phyloP scores from a whole-genome alignment of 2,797 vertebrate genomes.

The Mareca penelope region DNA sequence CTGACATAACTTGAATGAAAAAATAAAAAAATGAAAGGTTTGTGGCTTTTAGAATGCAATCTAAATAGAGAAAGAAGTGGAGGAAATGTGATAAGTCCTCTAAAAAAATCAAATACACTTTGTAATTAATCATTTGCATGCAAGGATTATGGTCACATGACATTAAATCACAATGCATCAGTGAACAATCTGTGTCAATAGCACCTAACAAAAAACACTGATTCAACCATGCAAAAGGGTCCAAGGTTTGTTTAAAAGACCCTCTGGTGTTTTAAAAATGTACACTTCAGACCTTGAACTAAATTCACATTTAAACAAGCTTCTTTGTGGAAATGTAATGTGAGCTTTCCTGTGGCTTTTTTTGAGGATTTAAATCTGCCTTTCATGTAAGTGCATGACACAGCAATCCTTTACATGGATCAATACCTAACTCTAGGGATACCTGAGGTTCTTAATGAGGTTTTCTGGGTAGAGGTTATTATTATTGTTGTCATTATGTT shows the following conservation, averaged over 20 bases:
- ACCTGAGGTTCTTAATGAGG: conserved; percentile 39
- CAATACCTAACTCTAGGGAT: conserved; percentile 40
- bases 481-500: conserved; percentile 21
- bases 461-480: conserved; percentile 36
- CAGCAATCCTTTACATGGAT: conserved; percentile 52
- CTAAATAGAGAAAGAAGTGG: neutral
- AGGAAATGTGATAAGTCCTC: neutral
- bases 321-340: conserved; percentile 42
- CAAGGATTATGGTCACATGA: conserved; percentile 5
- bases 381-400: conserved; percentile 65
- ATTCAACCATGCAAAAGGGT: neutral
- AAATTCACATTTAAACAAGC: conserved; percentile 58
- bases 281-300: conserved; percentile 26
- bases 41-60: neutral
- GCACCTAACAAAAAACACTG: neutral
- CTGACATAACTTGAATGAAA: neutral
- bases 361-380: conserved; percentile 53
- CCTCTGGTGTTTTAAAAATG: conserved; percentile 25
- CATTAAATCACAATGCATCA: conserved; percentile 31
- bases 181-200: conserved; percentile 6
- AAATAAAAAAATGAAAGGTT: neutral
- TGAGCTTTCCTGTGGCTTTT: conserved; percentile 43
- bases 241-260: conserved; percentile 38
- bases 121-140: conserved; percentile 46
- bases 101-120: neutral